Evolutionary conservation across 2,888 invertebrate genomes (phyloP), one percentile per base, ranked within the genome.

Genomic region (Rhabditoides inermis): DNA sequence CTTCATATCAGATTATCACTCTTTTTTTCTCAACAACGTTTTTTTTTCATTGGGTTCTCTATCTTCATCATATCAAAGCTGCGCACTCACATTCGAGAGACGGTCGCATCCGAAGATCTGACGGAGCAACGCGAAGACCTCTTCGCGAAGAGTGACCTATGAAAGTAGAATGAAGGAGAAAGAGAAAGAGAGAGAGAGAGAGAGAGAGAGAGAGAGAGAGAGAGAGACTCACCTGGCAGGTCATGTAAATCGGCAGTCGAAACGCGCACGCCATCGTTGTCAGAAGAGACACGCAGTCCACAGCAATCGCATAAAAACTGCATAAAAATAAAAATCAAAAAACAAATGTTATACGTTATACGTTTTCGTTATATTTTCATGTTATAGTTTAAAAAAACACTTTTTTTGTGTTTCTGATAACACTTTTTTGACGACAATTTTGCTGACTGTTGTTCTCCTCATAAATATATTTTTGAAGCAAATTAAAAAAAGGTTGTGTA

Each of bases 261-360:
- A 65, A 66, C 35, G 72, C 72, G 45, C 73, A 72, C 1, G 72
- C 72, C 52, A 70, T 51, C 4, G 68, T 67, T 12, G 72, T 69
- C 42, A 72, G 60, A 44, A 74, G 58, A 0, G 70, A 71, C 12
- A 68, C 63, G 36, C 70, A 36, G 55, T 74, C 73, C 20, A 72
- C 61, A 20, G 69, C 59, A 25, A 73, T 64, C 18, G 67, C 68
- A 51, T 73, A 73, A 20, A 69, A 48, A 25, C 66, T 67, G 60
- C 5, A 58, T 48, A 18, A 18, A 40, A 40, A 10, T 40, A 10
- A 12, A 40, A n/a, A n/a, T 40, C n/a, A 40, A 40, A 10, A n/a
- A 10, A n/a, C 1, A 40, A 40, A 20, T 40, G 7, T 20, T 7
- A 41, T 20, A 41, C 23, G 2, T 12, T 40, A 12, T 18, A 6